Conservation (phyloP, 2,113 vertebrate species). For the Caretta caretta region DNA sequence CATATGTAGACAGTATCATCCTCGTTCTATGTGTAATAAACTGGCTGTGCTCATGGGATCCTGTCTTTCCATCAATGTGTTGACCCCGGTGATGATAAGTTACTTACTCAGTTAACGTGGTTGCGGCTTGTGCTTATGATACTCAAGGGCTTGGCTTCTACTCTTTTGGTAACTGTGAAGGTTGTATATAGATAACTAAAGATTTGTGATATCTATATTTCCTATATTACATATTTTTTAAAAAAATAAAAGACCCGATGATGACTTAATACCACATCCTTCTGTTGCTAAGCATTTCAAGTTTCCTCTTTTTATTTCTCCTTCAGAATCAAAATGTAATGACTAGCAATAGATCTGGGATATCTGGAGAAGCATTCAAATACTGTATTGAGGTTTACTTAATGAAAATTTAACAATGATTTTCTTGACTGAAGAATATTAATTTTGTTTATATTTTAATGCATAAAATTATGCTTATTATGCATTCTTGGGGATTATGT, state of each 20-base stretch:
- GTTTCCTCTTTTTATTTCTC: background rate
- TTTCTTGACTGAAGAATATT: background rate
- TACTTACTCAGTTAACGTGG: background rate
- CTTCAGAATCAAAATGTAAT: background rate
- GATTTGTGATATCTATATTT: background rate
- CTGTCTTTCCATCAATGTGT: background rate
- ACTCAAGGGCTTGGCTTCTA: background rate
- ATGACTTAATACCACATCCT: fast-evolving
- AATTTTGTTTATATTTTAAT: background rate
- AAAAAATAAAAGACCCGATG: background rate
- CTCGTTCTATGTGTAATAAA: background rate
- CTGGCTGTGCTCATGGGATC: background rate
- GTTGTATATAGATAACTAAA: background rate
- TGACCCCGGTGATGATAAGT: background rate
- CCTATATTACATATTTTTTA: background rate
- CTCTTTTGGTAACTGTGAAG: background rate
- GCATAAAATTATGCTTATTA: background rate
- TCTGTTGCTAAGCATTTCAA: background rate
- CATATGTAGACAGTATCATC: background rate
- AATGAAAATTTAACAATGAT: background rate
- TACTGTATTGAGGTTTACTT: background rate
- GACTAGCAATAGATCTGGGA: background rate
- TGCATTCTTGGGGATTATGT: background rate
- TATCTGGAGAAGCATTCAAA: background rate
- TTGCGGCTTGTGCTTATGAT: background rate